A percentile compares a stretch with the other conserved stretches of the same genome.
These are phyloP conservation scores for Brachionus rotundiformis DNA, from an alignment of 1,140 invertebrate species.

Conservation along the genomic window DNA sequence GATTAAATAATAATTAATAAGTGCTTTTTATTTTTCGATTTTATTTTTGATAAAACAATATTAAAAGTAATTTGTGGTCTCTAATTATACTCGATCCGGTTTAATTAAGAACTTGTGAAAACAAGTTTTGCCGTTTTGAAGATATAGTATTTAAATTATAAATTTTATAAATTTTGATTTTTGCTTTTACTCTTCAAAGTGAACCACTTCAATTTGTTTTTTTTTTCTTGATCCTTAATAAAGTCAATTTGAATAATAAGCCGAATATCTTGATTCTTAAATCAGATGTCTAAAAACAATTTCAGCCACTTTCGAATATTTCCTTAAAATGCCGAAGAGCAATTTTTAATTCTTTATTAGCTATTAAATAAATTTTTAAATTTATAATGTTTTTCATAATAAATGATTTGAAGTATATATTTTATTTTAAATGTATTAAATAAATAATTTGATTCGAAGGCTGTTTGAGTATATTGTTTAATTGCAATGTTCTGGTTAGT, in stretches of 20 bases:
- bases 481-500: too few species aligned
- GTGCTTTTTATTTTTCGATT: background rate
- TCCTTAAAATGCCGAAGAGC: too few species aligned
- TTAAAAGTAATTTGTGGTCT: background rate
- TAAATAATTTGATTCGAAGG: too few species aligned
- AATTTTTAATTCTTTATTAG: too few species aligned
- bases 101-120: constrained; percentile 30
- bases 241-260: too few species aligned
- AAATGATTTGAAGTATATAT: too few species aligned
- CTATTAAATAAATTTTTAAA: too few species aligned
- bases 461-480: too few species aligned
- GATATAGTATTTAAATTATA: background rate
- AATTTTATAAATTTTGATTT: background rate
- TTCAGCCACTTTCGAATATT: background rate
- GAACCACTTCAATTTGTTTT: background rate
- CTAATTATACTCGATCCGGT: constrained; percentile 12
- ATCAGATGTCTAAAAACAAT: background rate
- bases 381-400: too few species aligned
- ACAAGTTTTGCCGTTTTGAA: constrained; percentile 13
- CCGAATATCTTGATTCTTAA: background rate
- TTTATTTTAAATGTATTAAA: too few species aligned
- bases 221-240: background rate
- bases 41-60: constrained; percentile 18
- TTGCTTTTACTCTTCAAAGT: background rate
- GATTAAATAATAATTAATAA: background rate